Base-by-base conservation (phyloP, 1,140 invertebrate genomes). In the Zaprionus vittiger region DNA sequence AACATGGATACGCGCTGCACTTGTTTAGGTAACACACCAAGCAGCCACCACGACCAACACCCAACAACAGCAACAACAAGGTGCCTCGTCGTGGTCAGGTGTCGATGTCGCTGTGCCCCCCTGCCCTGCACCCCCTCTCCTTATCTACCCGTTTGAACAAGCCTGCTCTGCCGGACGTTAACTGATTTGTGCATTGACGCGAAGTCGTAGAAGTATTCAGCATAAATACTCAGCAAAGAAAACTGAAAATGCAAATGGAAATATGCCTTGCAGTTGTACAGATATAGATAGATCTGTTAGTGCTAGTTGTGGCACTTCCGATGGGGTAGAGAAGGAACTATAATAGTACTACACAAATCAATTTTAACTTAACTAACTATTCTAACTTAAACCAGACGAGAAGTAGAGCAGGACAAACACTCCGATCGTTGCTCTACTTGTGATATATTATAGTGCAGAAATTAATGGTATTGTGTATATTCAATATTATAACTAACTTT, bases 121-220 rank as follows among this genome's bases (percentile, higher is more conserved):
- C 47, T n/a, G 37, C 34, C 61, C n/a, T n/a, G n/a, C n/a, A n/a
- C n/a, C n/a, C n/a, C n/a, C 47, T 55, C 61, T 38, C 24, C 22
- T n/a, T 6, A 22, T 61, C 47, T 41, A 26, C 15, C 12, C 15
- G n/a, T 55, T 7, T 9, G 41, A 47, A 47, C 41, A 47, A 47
- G 41, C 41, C 44, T 57, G 52, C 63, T 69, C 61, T 87, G 81
- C 69, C 85, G 81, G 84, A 89, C 84, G 77, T 75, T 87, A 87
- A 89, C 85, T 89, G 85, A 90, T 89, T 89, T 89, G 85, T 84
- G 84, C 84, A 89, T 90, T 89, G 84, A 89, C 74, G 84, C 81
- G 84, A 89, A 89, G 84, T 89, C 84, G 81, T 89, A 89, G 85
- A 89, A 89, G 79, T 90, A 89, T 90, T 90, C 85, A 76, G 28